These are phyloP conservation scores for Himantopus leucocephalus DNA, from an alignment of 2,113 vertebrate genomes.

Conservation along the genomic window DNA sequence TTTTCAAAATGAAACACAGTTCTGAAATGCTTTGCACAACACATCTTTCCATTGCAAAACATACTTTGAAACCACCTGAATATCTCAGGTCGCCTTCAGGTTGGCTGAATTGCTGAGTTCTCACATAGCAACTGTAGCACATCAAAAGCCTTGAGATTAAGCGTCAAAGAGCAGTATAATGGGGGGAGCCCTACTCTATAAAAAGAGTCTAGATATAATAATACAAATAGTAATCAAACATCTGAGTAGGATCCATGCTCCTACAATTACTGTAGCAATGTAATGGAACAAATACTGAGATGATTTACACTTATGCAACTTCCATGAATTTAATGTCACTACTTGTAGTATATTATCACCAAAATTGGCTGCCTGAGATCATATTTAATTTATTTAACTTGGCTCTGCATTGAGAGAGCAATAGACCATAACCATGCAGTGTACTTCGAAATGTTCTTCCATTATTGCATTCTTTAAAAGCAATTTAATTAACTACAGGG, in stretches of 20 bases:
- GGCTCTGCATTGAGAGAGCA: not conserved
- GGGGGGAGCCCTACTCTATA: not conserved
- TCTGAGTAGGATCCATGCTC: not conserved
- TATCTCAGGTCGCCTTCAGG: not conserved
- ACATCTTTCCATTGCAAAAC: not conserved
- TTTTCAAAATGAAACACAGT: not conserved
- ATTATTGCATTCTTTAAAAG: not conserved
- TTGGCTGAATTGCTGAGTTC: not conserved
- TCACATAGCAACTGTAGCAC: not conserved
- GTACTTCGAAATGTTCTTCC: not conserved
- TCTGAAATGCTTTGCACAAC: constrained; percentile 1
- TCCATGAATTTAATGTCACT: not conserved
- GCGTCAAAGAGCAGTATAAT: not conserved
- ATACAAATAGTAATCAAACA: not conserved
- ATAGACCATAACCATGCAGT: not conserved
- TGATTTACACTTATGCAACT: not conserved
- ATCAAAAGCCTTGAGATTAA: not conserved
- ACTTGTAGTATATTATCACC: not conserved
- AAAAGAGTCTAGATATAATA: not conserved
- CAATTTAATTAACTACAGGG: constrained; percentile 8
- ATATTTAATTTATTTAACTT: constrained; percentile 2
- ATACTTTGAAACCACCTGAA: not conserved
- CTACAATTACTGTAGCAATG: not conserved
- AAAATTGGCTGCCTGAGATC: not conserved
- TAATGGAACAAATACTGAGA: not conserved